Conservation (phyloP, 2,888 invertebrate genomes). For the Athrips mouffetella region DNA sequence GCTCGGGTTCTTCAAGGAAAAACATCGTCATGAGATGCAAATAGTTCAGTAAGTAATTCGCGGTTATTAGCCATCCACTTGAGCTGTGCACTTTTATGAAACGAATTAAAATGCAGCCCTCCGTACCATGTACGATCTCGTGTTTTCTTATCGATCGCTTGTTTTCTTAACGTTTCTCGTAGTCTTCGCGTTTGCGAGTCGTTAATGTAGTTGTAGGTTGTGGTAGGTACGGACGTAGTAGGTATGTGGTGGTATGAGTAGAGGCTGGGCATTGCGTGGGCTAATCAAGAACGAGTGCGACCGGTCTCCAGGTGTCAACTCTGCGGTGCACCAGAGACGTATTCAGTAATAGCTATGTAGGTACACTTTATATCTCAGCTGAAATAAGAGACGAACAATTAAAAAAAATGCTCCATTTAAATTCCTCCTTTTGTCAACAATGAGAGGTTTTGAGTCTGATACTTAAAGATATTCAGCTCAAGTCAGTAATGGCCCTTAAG, state of each 20-base stretch:
- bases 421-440: background rate
- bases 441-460: background rate
- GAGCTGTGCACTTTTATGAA: conserved; percentile 47
- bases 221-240: conserved; percentile 25
- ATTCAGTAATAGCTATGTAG: conserved; percentile 30
- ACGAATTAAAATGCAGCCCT: conserved; percentile 13
- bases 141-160: background rate
- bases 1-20: conserved; percentile 55
- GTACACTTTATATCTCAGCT: no score
- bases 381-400: no score
- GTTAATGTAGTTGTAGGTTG: background rate
- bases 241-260: conserved; percentile 28
- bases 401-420: background rate
- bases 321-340: conserved; percentile 46
- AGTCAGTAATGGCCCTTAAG: background rate
- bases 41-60: conserved; percentile 60
- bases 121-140: background rate
- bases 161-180: background rate
- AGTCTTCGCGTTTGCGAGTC: background rate
- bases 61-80: conserved; percentile 51
- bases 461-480: background rate
- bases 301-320: conserved; percentile 72
- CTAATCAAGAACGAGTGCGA: conserved; percentile 67
- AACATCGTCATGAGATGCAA: conserved; percentile 56
- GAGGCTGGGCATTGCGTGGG: conserved; percentile 61